Base-by-base conservation (phyloP, 2,797 vertebrate species). In the Cyprinella venusta region DNA sequence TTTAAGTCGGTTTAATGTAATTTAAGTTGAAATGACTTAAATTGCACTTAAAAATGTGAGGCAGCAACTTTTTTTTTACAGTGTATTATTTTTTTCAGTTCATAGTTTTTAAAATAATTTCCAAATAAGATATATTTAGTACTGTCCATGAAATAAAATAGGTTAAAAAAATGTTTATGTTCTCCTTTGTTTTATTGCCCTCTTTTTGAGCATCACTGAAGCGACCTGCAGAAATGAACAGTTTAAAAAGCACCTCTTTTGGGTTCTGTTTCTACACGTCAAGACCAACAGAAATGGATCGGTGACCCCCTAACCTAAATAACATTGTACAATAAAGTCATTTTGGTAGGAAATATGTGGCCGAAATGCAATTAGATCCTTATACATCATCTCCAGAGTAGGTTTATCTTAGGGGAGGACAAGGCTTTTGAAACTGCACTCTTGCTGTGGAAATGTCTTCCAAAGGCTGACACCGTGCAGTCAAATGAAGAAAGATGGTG, bases 401-500 rank as follows among this genome's bases (percentile, higher is more conserved):
- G 83, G 90, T 92, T 93, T 91, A 91, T 91, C 85, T 90, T 88
- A 86, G 83, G 87, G 82, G 86, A 90, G 88, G 87, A 89, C 71
- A 79, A n/a, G 54, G 86, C 85, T 89, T 91, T 90, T 84, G 82
- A 89, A 86, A 87, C 7, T n/a, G 86, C 81, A 71, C 78, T 85
- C 56, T 86, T 87, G 90, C 77, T 86, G 36, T 87, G 88, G 54
- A 87, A 79, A 45, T 85, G 89, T 90, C 86, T 90, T 89, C 89
- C 87, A 87, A 85, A 88, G 88, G 86, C 84, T 82, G 90, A 92
- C 91, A 91, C 85, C 86, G 56, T 30, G 71, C 88, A 88, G 83
- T 90, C 86, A 88, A 87, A 88, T 86, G 74, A 83, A 85, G 90
- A 93, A 89, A 90, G 91, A 92, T 88, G 90, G 89, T 81, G 90